Base-by-base conservation (phyloP, 2,888 invertebrate species). In the Limulus polyphemus region DNA sequence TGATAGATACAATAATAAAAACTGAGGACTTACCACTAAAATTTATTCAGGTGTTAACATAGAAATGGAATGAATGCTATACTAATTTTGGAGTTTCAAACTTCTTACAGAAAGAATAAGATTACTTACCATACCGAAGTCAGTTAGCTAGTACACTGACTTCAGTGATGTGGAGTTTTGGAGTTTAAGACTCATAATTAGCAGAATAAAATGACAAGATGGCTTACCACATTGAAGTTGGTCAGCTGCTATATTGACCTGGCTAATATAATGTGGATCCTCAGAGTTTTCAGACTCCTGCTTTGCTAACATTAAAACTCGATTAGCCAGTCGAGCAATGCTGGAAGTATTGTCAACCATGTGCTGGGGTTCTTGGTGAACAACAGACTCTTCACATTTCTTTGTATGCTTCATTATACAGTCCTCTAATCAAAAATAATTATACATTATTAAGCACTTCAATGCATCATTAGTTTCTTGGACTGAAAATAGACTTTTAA, bases 231-330 rank as follows among this genome's bases (percentile, higher is more conserved):
- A 81, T 77, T 95, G 94, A 69, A 99, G 81, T 47, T 84, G 81
- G 72, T 87, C 85, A 17, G 92, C 88, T 0, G 97, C 90, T n/a
- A 82, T 80, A 72, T 86, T 86, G n/a, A 99, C 83, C 59, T 89
- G 84, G 32, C 87, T 84, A 11, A 92, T 90, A 77, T 92, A 98
- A 55, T 82, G 79, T 0, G 88, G 87, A 80, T 99, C 99, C 75
- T 99, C 99, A 0, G 93, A 94, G 78, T 99, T 99, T 73, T 99
- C 98, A 49, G 93, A 90, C 78, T 99, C 99, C 71, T 92, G 88
- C 71, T 95, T 93, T 59, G 95, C 97, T 17, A 98, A 93, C 71
- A 97, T 83, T 55, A 97, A 81, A 4, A 99, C 95, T 58, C 98
- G 84, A 79, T 98, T 97, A 7, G 95, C 94, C 11, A 98, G 78